These are phyloP conservation scores for Coilia nasus DNA, from an alignment of 2,797 vertebrate genomes.

Conservation along the genomic window DNA sequence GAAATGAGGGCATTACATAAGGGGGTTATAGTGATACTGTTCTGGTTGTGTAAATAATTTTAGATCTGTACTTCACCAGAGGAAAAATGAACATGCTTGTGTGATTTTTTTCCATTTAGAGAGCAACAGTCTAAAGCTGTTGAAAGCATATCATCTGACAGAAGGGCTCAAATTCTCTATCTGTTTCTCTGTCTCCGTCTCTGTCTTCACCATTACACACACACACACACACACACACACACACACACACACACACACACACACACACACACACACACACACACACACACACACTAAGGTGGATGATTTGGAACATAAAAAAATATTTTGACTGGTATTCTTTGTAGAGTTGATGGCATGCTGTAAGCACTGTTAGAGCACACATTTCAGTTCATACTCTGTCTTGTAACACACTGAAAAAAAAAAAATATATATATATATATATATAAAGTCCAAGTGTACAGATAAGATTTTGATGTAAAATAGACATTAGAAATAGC, in stretches of 20 bases:
- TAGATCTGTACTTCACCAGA: constrained; percentile 58
- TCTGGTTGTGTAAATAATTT: constrained; percentile 64
- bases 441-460: too few species aligned
- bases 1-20: constrained; percentile 56
- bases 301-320: too few species aligned
- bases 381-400: too few species aligned
- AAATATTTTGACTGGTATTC: too few species aligned
- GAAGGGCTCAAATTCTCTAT: background rate
- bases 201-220: constrained; percentile 47
- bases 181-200: constrained; percentile 27
- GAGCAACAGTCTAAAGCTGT: constrained; percentile 53
- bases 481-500: background rate
- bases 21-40: constrained; percentile 63
- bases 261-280: too few species aligned
- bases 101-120: constrained; percentile 62
- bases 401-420: too few species aligned
- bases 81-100: constrained; percentile 60
- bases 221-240: constrained; percentile 36
- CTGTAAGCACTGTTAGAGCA: too few species aligned
- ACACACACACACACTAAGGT: too few species aligned
- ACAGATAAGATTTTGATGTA: background rate
- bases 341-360: too few species aligned
- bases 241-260: too few species aligned
- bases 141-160: constrained; percentile 54
- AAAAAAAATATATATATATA: too few species aligned